Conservation (phyloP, 1,140 invertebrate genomes). For the Lucilia cuprina region DNA sequence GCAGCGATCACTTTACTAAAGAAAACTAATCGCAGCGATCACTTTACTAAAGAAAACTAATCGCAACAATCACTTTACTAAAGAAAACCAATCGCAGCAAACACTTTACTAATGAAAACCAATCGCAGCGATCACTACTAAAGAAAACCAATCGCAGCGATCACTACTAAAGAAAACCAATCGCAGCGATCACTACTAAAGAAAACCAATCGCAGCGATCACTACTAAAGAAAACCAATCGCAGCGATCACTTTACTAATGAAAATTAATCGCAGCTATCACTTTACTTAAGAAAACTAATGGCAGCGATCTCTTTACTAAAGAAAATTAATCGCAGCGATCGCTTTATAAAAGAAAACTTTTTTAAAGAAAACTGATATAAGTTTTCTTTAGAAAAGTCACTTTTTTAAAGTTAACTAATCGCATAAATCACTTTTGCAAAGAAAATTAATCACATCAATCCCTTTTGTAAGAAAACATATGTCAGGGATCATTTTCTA, state of each 20-base stretch:
- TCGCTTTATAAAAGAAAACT: neutral
- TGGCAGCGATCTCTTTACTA: neutral
- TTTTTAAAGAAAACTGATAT: neutral
- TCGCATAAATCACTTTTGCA: no score
- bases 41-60: neutral
- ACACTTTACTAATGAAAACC: neutral
- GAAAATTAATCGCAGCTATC: neutral
- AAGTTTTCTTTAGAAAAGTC: no score
- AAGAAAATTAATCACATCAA: no score
- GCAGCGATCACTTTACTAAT: neutral
- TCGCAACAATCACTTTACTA: neutral
- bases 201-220: neutral
- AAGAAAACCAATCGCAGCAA: neutral
- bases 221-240: neutral
- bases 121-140: neutral
- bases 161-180: neutral
- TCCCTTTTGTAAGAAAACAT: no score
- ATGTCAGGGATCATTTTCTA: no score
- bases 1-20: neutral
- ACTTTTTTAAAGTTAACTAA: no score
- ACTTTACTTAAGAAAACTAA: neutral
- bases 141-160: neutral
- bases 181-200: neutral
- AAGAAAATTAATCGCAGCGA: neutral
- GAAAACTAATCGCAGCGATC: neutral